phyloP scores from a whole-genome alignment of 2,797 vertebrate genomes.

The Apodemus agrarius region DNA sequence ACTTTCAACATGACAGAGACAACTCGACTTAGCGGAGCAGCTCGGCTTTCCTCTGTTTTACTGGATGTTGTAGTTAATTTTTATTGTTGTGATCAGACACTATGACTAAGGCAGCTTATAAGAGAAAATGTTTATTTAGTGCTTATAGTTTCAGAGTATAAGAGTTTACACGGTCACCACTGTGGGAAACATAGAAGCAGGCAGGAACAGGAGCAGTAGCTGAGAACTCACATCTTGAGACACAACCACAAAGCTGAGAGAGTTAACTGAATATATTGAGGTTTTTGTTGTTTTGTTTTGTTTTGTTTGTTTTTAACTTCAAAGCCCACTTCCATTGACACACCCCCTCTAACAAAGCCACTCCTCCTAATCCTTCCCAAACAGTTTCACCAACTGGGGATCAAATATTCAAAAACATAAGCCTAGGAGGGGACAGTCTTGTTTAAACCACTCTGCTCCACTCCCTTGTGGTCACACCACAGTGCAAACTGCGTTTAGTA shows the following conservation, averaged over 20 bases:
- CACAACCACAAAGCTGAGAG: background rate
- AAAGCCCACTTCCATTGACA: background rate
- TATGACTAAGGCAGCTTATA: background rate
- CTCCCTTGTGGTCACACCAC: background rate
- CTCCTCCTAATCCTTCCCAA: background rate
- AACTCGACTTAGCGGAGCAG: background rate
- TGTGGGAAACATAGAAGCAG: background rate
- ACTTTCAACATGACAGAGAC: background rate
- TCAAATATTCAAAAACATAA: background rate
- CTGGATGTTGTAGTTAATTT: background rate
- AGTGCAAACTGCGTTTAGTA: background rate
- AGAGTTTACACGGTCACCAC: background rate
- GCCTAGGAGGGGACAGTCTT: background rate
- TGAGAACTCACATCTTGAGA: background rate
- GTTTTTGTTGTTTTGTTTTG: too few species aligned
- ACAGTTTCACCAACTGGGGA: background rate
- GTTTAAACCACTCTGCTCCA: background rate
- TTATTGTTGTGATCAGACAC: background rate
- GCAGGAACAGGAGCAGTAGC: background rate
- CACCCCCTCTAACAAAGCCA: background rate
- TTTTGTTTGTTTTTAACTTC: background rate
- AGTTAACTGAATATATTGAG: too few species aligned
- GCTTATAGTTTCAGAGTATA: background rate
- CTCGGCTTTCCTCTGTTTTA: constrained; percentile 18
- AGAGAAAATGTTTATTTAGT: background rate